These are phyloP conservation scores for Hirtodrosophila cameraria DNA, from an alignment of 2,888 invertebrate genomes.

Conservation along the genomic window DNA sequence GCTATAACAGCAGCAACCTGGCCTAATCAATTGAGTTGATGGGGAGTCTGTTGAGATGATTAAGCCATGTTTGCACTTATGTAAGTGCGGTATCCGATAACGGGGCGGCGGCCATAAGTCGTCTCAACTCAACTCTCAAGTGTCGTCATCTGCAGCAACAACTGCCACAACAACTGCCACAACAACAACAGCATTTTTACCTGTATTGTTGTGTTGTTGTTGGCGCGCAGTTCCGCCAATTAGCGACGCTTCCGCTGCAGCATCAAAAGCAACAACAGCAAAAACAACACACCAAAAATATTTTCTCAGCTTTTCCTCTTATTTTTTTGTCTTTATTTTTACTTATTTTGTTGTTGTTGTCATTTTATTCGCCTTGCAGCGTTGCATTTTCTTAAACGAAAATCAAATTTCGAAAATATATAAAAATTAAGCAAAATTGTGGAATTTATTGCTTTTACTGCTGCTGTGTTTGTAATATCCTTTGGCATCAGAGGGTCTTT, in stretches of 20 bases:
- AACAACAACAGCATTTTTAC: constrained; percentile 56
- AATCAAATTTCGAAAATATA: constrained; percentile 30
- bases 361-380: constrained; percentile 32
- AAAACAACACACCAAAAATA: constrained; percentile 42
- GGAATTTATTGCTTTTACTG: constrained; percentile 9
- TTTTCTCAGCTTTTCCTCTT: constrained; percentile 67
- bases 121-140: constrained; percentile 49
- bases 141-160: constrained; percentile 76
- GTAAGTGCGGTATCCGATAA: constrained; percentile 67
- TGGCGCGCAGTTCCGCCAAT: constrained; percentile 73
- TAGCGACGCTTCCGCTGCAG: constrained; percentile 75
- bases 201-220: constrained; percentile 41
- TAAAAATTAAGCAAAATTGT: constrained; percentile 30
- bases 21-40: constrained; percentile 68
- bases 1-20: constrained; percentile 16
- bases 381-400: constrained; percentile 33
- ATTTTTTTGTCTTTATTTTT: constrained; percentile 20
- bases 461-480: no score
- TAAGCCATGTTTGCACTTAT: constrained; percentile 79
- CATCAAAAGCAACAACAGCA: constrained; percentile 4
- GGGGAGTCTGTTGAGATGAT: constrained; percentile 60
- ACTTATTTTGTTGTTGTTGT: constrained; percentile 27
- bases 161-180: constrained; percentile 54
- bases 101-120: constrained; percentile 71
- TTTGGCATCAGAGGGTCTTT: no score